phyloP scores from a whole-genome alignment of 1,140 invertebrate genomes.

The Eupristina koningsbergeri region DNA sequence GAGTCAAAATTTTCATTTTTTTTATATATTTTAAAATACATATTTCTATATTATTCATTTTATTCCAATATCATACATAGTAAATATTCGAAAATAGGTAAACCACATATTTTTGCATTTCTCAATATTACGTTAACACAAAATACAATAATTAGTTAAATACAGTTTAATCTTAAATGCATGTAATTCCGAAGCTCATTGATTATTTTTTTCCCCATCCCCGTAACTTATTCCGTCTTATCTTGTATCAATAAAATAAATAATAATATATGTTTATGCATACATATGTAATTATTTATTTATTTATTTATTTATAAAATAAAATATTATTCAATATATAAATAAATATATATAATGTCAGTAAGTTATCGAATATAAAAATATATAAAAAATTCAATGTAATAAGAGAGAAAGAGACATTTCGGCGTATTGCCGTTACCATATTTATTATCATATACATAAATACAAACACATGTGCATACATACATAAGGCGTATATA shows the following conservation, averaged over 20 bases:
- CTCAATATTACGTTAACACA: background rate
- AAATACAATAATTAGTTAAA: background rate
- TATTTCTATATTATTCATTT: too few relatives aligned
- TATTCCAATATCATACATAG: too few relatives aligned
- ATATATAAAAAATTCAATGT: slow-evolving; percentile 33
- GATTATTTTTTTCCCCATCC: background rate
- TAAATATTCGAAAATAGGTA: background rate
- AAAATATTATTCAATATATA: slow-evolving; percentile 1
- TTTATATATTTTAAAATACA: too few relatives aligned
- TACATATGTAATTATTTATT: too few relatives aligned
- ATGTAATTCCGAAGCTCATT: background rate
- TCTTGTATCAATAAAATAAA: background rate
- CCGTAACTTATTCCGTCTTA: background rate
- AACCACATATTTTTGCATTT: background rate
- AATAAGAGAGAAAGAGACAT: slow-evolving; percentile 38
- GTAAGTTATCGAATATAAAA: background rate
- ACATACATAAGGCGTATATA: background rate
- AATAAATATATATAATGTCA: slow-evolving; percentile 6
- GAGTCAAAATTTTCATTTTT: too few relatives aligned
- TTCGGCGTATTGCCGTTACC: slow-evolving; percentile 4
- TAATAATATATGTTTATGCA: too few relatives aligned
- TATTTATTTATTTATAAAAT: too few relatives aligned
- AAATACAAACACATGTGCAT: background rate
- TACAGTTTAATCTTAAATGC: background rate
- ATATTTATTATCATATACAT: slow-evolving; percentile 26